Conservation (phyloP, 2,113 vertebrate genomes). For the Cyanoliseus patagonus region DNA sequence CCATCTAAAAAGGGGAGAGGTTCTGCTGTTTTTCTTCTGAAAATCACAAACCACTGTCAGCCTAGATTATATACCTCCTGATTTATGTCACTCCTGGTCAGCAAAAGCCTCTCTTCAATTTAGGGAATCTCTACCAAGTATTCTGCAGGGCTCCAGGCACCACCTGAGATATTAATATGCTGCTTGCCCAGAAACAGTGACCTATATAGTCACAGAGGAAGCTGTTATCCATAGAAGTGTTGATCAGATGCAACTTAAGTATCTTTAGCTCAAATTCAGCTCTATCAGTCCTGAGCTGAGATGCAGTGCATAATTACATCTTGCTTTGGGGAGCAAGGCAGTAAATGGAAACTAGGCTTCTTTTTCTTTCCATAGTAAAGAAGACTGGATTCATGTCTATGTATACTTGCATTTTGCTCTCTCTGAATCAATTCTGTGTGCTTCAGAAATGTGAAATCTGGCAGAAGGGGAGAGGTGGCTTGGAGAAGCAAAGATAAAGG, state of each 20-base stretch:
- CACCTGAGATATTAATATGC: neutral
- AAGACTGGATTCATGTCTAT: neutral
- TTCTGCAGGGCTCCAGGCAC: neutral
- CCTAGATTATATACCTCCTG: neutral
- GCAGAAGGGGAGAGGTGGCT: neutral
- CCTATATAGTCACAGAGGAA: neutral
- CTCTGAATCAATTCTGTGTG: neutral
- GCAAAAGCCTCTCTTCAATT: neutral
- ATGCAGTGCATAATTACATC: neutral
- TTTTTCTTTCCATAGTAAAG: no score
- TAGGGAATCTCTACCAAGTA: neutral
- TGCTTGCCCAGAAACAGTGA: neutral
- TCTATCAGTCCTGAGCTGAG: neutral
- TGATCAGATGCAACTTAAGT: neutral
- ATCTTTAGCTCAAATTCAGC: neutral
- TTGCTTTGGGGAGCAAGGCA: neutral
- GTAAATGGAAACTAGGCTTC: neutral
- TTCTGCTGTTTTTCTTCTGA: neutral
- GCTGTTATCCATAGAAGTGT: neutral
- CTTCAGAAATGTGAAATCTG: neutral
- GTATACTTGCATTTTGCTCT: neutral
- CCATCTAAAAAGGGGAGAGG: neutral
- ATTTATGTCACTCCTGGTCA: neutral
- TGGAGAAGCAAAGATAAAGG: neutral
- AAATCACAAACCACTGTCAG: neutral